Evolutionary conservation across 1,140 invertebrate genomes (phyloP), one percentile per base, ranked within the genome.

Genomic region (Euschistus heros): DNA sequence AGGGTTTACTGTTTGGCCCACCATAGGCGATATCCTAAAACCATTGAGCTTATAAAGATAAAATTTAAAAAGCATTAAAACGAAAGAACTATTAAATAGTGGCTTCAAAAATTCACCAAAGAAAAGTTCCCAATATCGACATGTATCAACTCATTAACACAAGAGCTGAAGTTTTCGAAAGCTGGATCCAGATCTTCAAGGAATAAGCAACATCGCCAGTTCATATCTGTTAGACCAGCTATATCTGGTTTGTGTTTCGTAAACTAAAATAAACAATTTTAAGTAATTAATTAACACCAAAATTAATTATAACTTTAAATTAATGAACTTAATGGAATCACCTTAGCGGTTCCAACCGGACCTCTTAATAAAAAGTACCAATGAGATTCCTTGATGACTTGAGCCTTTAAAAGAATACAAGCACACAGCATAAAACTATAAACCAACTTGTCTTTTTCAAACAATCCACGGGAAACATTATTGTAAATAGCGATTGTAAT

Each of bases 401-500:
- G 77, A 1, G 76, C 76, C 67, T 88, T 80, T 37, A 84, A 79
- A 71, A 86, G 81, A 67, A 94, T 86, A 5, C 87, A 85, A 20
- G 84, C 76, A 70, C 89, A 89, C 10, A 93, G 74, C 76, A 94
- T 81, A 69, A 94, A 91, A 71, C 87, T 89, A 73, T 88, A 94
- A 27, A 95, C 84, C 0, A 95, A 77, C 79, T 95, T 95, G 74
- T 97, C 91, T 70, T 87, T 85, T 75, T 95, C 92, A 76, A 96
- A 96, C 6, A 96, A 77, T 0, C 86, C 86, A 27, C 91, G 79
- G n/a, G 91, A 93, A 26, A 96, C 85, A 69, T 91, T 94, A 10
- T 84, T 84, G 72, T 94, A 95, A 4, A 94, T 81, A 0, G 86
- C 84, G 63, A 86, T 79, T 0, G 91, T 91, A 59, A 92, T 92